A percentile compares a stretch with the other conserved stretches of the same genome.
phyloP scores from a whole-genome alignment of 2,797 vertebrate species.

The Onychomys torridus region DNA sequence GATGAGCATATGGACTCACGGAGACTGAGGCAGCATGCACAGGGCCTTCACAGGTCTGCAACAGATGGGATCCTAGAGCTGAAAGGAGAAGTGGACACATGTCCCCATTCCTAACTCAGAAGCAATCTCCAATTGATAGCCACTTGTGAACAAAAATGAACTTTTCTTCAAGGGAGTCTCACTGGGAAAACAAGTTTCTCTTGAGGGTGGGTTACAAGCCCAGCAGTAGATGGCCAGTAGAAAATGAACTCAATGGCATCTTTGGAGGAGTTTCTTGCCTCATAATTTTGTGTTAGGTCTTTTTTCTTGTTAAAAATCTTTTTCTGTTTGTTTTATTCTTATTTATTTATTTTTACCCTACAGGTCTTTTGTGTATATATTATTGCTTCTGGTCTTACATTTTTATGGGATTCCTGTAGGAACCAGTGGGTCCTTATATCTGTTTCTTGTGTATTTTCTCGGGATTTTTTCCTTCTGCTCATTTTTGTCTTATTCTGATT shows the following conservation, averaged over 20 bases:
- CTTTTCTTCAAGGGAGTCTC: not conserved
- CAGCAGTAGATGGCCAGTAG: too few relatives aligned
- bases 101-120: not conserved
- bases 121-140: not conserved
- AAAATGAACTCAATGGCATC: not conserved
- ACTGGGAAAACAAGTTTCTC: not conserved
- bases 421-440: too few relatives aligned
- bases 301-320: not conserved
- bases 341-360: not conserved
- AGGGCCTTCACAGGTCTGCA: not conserved
- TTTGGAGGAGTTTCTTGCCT: not conserved
- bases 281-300: not conserved
- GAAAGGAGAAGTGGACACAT: not conserved
- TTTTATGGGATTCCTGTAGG: not conserved
- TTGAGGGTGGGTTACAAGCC: too few relatives aligned
- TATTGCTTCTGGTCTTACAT: not conserved
- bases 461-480: not conserved
- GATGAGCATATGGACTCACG: not conserved
- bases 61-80: not conserved
- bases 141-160: not conserved
- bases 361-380: not conserved
- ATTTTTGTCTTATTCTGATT: not conserved
- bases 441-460: not conserved
- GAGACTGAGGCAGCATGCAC: not conserved
- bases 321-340: not conserved